These are phyloP conservation scores for Zaprionus ornatus DNA, from an alignment of 1,140 invertebrate species.

Conservation along the genomic window DNA sequence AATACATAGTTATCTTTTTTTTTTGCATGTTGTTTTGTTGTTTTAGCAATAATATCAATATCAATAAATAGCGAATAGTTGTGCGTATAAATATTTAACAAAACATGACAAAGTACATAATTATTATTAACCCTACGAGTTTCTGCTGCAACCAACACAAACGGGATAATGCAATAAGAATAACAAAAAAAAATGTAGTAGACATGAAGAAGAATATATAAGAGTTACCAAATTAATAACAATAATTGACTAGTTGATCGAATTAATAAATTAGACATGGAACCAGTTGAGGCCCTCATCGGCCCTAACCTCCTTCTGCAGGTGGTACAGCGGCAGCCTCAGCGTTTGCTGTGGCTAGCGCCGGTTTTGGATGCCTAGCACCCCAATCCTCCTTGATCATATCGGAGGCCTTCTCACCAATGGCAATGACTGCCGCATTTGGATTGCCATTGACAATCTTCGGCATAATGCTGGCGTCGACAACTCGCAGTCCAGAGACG, in stretches of 20 bases:
- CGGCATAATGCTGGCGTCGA: slow-evolving; percentile 92
- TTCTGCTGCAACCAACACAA: slow-evolving; percentile 22
- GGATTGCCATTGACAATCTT: slow-evolving; percentile 92
- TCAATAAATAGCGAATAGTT: slow-evolving; percentile 47
- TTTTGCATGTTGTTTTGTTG: not conserved
- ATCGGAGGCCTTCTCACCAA: slow-evolving; percentile 91
- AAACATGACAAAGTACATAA: slow-evolving; percentile 14
- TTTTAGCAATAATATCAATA: slow-evolving; percentile 34
- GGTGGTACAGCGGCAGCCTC: not conserved
- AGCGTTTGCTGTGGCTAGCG: not conserved
- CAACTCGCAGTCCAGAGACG: slow-evolving; percentile 89
- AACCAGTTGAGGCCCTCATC: not conserved
- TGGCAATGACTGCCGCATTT: slow-evolving; percentile 89
- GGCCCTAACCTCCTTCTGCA: not conserved
- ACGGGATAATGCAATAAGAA: slow-evolving; percentile 5
- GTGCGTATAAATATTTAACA: slow-evolving; percentile 65
- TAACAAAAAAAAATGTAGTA: slow-evolving; percentile 12
- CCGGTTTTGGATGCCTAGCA: slow-evolving; percentile 45
- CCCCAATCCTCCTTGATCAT: slow-evolving; percentile 91
- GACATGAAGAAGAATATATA: slow-evolving; percentile 40
- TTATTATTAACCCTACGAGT: slow-evolving; percentile 17
- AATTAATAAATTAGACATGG: slow-evolving; percentile 43
- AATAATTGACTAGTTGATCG: slow-evolving; percentile 74
- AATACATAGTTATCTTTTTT: slow-evolving; percentile 11
- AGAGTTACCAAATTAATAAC: slow-evolving; percentile 1